Evolutionary conservation across 37 sponge, comb jelly and placozoan species (phyloP), one percentile per base, ranked within the genome.

Genomic region (Dysidea cf. avara): DNA sequence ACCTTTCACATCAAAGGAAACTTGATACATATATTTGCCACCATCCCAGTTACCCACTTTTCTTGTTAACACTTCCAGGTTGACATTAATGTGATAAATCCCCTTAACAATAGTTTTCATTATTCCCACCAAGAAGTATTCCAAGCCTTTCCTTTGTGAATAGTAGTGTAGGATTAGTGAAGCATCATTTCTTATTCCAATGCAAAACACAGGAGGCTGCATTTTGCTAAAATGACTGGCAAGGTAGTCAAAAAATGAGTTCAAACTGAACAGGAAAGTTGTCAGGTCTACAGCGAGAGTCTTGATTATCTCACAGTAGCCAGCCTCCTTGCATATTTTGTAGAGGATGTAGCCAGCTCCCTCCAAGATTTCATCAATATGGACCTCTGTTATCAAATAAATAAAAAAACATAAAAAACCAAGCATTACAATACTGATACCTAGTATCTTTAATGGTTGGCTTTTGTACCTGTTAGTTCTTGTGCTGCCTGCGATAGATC

Each of bases 181-280:
- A 0, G 26, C 37, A 3, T 39, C 51, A 13, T 24, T 24, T 11
- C 71, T 69, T 51, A 71, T 74, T 37, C 54, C 64, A 28, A 83
- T 79, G 51, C 79, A 69, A 53, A 91, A 91, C 16, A 89, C 87
- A 14, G 89, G 92, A 0, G 92, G 75, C 32, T 43, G 40, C 92
- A 91, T 91, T 20, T 81, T 39, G 25, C 69, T 58, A 53, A 74
- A 91, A 13, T 74, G 77, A 57, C 26, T 61, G 24, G 88, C 68
- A 16, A 91, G 71, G 60, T 91, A 84, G 77, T 82, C 80, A 53
- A 87, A 89, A 0, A 91, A 75, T 12, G 89, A 63, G 69, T 91
- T 89, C 18, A 91, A 72, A 53, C 87, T 91, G 52, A 70, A 36
- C 17, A 87, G 66, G 40, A 91, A 91, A 2, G 76, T 78, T n/a